Percentiles rank a stretch among this genome's conserved stretches.
phyloP scores from a whole-genome alignment of 2,113 vertebrate genomes.

The Callocephalon fimbriatum region DNA sequence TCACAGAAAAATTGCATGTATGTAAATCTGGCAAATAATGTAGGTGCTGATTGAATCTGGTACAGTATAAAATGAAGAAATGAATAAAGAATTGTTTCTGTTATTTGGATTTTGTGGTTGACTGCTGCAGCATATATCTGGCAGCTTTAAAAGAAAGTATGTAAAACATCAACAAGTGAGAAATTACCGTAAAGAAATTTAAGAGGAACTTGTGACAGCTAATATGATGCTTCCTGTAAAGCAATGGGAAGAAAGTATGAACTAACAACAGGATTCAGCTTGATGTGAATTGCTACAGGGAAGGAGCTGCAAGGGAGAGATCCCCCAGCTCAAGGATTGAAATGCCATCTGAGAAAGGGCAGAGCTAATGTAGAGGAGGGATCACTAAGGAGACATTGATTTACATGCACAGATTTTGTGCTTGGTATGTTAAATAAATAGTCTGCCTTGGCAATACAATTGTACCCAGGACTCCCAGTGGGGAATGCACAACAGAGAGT shows the following conservation, averaged over 20 bases:
- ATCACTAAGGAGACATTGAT: not conserved
- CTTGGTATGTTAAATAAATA: not conserved
- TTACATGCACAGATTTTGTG: not conserved
- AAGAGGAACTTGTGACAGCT: not conserved
- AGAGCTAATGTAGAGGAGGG: not conserved
- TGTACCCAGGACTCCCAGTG: not conserved
- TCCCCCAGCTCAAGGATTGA: not conserved
- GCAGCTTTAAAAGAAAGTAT: not conserved
- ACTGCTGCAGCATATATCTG: not conserved
- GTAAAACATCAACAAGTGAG: not conserved
- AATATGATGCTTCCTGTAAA: not conserved
- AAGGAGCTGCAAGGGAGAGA: not conserved
- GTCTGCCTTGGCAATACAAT: not conserved
- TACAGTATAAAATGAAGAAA: not conserved
- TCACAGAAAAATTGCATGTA: not conserved
- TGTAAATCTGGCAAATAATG: not conserved
- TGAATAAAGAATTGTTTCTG: not conserved
- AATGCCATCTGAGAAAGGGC: not conserved
- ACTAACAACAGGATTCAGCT: not conserved
- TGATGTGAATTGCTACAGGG: not conserved
- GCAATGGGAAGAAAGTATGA: not conserved
- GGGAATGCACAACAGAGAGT: not conserved
- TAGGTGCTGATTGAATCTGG: not conserved
- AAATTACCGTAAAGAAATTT: not conserved
- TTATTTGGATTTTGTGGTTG: not conserved